phyloP scores from a whole-genome alignment of 2,113 vertebrate species.

The Empidonax alnorum region DNA sequence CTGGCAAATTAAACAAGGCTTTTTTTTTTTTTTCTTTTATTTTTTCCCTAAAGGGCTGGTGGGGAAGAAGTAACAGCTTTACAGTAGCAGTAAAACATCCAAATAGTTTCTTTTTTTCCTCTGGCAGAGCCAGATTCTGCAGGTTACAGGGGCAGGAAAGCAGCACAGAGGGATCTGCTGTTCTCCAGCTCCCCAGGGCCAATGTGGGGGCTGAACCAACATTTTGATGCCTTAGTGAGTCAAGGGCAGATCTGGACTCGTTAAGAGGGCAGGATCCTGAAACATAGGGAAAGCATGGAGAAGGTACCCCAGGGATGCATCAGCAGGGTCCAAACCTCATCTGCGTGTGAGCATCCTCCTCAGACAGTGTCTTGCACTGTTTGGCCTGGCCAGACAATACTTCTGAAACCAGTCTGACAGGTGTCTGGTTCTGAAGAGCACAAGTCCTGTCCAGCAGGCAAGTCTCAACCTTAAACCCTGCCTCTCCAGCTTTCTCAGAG shows the following conservation, averaged over 20 bases:
- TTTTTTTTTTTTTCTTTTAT: background rate
- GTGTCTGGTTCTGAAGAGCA: background rate
- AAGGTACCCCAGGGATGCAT: background rate
- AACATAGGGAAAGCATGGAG: accelerated
- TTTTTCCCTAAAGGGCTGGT: background rate
- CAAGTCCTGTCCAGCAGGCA: background rate
- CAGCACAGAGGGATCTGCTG: background rate
- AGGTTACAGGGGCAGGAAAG: background rate
- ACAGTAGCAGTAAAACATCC: conserved; percentile 20
- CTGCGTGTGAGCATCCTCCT: background rate
- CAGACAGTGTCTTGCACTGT: background rate
- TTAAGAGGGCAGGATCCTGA: background rate
- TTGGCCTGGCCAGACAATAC: background rate
- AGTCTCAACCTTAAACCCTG: background rate
- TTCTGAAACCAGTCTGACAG: background rate
- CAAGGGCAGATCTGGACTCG: background rate
- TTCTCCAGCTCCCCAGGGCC: background rate
- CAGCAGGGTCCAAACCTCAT: accelerated
- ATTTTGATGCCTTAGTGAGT: background rate
- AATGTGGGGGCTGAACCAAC: accelerated
- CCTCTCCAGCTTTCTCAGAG: background rate
- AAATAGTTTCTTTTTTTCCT: background rate
- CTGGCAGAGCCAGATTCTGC: background rate
- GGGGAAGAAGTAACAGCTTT: background rate
- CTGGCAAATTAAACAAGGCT: conserved; percentile 35